These are phyloP conservation scores for Neosilurus hyrtlii DNA, from an alignment of 2,797 vertebrate genomes.

Conservation along the genomic window DNA sequence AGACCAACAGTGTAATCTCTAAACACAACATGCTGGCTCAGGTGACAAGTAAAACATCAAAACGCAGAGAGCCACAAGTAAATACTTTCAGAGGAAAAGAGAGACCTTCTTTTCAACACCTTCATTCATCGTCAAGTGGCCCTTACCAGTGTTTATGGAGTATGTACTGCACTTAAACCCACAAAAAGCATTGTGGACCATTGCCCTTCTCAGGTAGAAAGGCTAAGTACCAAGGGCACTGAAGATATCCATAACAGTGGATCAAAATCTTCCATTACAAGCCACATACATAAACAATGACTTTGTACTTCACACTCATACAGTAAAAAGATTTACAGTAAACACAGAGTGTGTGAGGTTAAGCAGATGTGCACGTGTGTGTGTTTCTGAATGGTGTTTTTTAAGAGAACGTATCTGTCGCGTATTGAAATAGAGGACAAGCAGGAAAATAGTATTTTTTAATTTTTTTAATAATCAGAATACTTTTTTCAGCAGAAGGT, in stretches of 20 bases:
- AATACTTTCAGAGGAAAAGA: conserved; percentile 28
- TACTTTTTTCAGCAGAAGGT: conserved; percentile 58
- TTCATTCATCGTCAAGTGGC: conserved; percentile 35
- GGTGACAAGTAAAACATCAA: conserved; percentile 48
- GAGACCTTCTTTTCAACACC: conserved; percentile 38
- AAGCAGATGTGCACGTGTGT: conserved; percentile 36
- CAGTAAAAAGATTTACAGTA: conserved; percentile 27
- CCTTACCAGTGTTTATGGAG: conserved; percentile 37
- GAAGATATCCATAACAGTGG: conserved; percentile 26
- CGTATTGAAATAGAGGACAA: conserved; percentile 34
- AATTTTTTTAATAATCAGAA: conserved; percentile 59
- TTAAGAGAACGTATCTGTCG: conserved; percentile 30
- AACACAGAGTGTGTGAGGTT: conserved; percentile 22
- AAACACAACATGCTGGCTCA: conserved; percentile 42
- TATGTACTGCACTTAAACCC: conserved; percentile 33
- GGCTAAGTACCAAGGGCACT: conserved; percentile 12
- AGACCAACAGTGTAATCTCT: conserved; percentile 30
- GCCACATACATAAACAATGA: conserved; percentile 22
- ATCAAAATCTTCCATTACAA: conserved; percentile 13
- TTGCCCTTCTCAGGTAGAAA: conserved; percentile 28
- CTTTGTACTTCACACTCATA: conserved; percentile 28
- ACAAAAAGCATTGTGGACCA: conserved; percentile 13
- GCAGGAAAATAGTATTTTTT: conserved; percentile 53
- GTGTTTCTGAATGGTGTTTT: conserved; percentile 34
- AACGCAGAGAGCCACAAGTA: conserved; percentile 45